phyloP scores from a whole-genome alignment of 1,140 invertebrate species.

The Bombus cullumanus region DNA sequence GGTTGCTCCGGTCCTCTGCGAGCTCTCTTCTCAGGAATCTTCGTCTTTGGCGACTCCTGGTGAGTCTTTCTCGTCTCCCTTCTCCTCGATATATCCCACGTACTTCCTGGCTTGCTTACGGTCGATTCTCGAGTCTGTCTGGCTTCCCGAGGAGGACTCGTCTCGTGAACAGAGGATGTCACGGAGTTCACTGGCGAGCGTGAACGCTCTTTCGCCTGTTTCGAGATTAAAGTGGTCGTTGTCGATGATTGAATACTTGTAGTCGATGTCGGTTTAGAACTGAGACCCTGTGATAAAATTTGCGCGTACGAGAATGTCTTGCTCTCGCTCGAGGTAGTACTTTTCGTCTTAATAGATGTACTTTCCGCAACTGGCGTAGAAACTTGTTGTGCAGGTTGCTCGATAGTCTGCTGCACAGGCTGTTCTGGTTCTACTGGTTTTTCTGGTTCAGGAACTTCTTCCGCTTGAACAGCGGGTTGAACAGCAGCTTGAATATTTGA shows the following conservation, averaged over 20 bases:
- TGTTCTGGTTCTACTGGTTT: neutral
- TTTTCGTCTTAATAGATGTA: neutral
- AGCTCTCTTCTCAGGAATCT: constrained; percentile 29
- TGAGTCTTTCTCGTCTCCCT: constrained; percentile 65
- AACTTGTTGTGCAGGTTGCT: neutral
- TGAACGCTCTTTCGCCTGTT: constrained; percentile 52
- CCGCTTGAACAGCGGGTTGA: neutral
- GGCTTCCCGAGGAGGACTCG: constrained; percentile 36
- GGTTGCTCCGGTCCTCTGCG: constrained; percentile 31
- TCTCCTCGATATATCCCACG: constrained; percentile 71
- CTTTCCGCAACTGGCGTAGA: neutral
- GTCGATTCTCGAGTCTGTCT: constrained; percentile 24
- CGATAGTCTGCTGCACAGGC: neutral
- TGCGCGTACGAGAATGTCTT: constrained; percentile 87
- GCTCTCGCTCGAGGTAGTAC: constrained; percentile 31
- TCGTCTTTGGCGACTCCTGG: constrained; percentile 17
- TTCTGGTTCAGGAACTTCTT: neutral
- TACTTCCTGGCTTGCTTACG: constrained; percentile 36
- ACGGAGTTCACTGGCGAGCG: constrained; percentile 48
- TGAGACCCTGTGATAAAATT: constrained; percentile 87
- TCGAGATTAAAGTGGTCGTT: neutral
- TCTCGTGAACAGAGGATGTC: constrained; percentile 27
- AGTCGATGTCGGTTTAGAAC: constrained; percentile 55
- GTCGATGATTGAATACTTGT: neutral
- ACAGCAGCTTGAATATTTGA: too few species aligned